Conservation (phyloP, 2,113 vertebrate species). For the Gallinago undulata region DNA sequence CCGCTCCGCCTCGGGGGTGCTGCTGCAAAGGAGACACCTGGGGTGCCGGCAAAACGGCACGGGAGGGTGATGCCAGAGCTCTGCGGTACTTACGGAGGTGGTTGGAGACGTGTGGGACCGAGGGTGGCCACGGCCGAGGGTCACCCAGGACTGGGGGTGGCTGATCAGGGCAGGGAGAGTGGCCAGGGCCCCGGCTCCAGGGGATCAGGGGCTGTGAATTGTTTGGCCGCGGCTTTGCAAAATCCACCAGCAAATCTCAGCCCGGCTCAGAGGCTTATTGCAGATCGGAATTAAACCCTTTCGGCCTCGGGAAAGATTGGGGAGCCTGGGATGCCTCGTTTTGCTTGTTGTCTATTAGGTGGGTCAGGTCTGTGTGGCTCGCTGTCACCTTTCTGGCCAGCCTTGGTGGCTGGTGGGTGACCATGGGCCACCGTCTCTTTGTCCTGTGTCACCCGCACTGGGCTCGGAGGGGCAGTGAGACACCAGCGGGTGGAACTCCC, state of each 20-base stretch:
- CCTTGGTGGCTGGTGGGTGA: neutral
- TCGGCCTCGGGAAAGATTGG: neutral
- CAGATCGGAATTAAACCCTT: slow-evolving; percentile 48
- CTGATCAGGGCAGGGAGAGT: neutral
- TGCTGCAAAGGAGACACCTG: neutral
- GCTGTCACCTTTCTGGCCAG: neutral
- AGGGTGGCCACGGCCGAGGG: neutral
- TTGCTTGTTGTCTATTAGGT: neutral
- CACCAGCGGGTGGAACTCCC: neutral
- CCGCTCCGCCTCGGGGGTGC: rapidly evolving
- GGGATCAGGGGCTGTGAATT: neutral
- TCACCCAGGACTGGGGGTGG: neutral
- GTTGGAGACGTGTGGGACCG: neutral
- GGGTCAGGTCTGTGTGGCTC: neutral
- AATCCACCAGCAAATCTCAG: slow-evolving; percentile 63
- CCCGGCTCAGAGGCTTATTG: slow-evolving; percentile 59
- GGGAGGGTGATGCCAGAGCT: rapidly evolving
- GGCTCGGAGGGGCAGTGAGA: neutral
- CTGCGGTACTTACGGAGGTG: neutral
- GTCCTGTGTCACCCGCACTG: rapidly evolving
- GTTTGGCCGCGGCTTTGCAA: slow-evolving; percentile 39
- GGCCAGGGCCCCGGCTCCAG: neutral
- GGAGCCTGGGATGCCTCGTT: neutral
- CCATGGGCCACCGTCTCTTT: rapidly evolving
- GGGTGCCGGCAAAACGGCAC: rapidly evolving